phyloP scores from a whole-genome alignment of 2,113 vertebrate genomes.

The Podilymbus podiceps region DNA sequence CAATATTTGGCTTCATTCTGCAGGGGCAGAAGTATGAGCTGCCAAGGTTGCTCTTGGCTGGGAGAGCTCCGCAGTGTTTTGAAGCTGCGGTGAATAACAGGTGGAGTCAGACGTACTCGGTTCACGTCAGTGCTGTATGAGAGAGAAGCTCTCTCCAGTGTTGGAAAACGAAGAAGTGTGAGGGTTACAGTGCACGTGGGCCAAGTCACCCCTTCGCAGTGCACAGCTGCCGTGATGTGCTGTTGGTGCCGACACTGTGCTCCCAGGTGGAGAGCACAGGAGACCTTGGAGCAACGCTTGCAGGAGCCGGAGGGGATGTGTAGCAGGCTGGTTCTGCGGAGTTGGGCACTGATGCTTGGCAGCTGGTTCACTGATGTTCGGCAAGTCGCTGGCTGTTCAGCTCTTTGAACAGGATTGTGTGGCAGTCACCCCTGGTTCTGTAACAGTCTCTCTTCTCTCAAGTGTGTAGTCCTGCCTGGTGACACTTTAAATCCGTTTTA shows the following conservation, averaged over 20 bases:
- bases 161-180: background rate
- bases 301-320: background rate
- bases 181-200: background rate
- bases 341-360: background rate
- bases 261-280: background rate
- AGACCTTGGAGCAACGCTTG: background rate
- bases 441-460: background rate
- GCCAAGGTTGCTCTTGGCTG: background rate
- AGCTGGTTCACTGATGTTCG: background rate
- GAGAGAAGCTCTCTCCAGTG: background rate
- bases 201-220: fast-evolving
- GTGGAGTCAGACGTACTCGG: no score
- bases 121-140: background rate
- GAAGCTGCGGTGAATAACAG: background rate
- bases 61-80: background rate
- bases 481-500: background rate
- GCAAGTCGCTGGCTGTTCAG: background rate
- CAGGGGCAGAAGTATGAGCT: background rate
- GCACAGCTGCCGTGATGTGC: fast-evolving
- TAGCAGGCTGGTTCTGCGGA: background rate
- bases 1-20: fast-evolving
- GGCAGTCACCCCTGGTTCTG: background rate
- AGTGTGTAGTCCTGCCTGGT: background rate
- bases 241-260: background rate
- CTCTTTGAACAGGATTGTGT: background rate